These are phyloP conservation scores for Willowsia nigromaculata DNA, from an alignment of 2,888 invertebrate genomes.

Conservation along the genomic window DNA sequence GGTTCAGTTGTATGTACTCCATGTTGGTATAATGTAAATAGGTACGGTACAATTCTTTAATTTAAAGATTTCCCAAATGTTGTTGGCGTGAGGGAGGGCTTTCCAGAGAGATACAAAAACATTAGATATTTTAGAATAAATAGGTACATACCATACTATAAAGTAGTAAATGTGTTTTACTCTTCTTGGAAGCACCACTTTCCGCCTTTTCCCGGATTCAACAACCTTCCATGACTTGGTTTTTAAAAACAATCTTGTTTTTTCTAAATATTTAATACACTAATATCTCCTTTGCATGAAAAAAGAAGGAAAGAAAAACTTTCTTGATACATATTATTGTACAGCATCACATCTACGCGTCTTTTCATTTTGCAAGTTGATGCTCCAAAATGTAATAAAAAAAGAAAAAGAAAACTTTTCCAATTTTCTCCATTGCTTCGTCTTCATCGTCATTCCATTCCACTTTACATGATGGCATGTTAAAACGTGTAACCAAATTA, in stretches of 20 bases:
- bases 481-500: not conserved
- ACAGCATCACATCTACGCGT: no score
- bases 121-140: no score
- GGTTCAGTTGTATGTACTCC: no score
- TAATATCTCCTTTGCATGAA: not conserved
- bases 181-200: no score
- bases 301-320: not conserved
- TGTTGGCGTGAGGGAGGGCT: no score
- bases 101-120: no score
- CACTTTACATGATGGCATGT: not conserved
- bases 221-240: not conserved
- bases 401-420: slow-evolving; percentile 9
- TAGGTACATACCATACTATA: no score
- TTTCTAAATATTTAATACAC: slow-evolving; percentile 1
- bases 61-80: no score
- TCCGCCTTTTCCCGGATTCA: not conserved
- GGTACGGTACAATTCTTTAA: no score
- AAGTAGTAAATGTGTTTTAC: no score
- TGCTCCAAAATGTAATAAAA: not conserved
- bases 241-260: not conserved
- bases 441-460: not conserved
- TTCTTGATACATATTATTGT: not conserved
- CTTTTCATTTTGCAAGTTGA: not conserved
- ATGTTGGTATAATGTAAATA: no score
- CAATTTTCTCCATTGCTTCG: slow-evolving; percentile 1